Conservation (phyloP, 1,140 invertebrate genomes). For the Latrodectus geometricus region DNA sequence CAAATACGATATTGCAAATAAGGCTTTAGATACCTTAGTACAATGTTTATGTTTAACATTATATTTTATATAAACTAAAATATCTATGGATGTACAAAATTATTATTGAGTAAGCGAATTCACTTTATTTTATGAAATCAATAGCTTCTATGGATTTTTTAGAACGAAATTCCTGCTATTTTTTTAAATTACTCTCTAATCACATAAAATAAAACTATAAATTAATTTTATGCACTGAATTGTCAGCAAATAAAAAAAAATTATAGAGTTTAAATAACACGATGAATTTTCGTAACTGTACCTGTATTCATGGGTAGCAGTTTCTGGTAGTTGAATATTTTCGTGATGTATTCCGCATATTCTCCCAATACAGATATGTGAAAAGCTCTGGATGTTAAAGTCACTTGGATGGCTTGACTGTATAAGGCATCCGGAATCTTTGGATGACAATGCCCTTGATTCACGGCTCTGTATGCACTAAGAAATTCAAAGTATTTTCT, state of each 20-base stretch:
- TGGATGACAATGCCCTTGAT: slow-evolving; percentile 98
- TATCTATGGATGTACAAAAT: no score
- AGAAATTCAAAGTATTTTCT: slow-evolving; percentile 95
- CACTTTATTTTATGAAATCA: no score
- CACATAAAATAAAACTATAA: no score
- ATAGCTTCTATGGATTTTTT: no score
- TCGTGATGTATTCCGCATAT: slow-evolving; percentile 93
- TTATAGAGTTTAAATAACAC: neutral
- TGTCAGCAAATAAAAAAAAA: neutral
- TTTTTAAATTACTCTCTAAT: neutral
- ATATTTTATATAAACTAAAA: no score
- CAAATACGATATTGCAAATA: no score
- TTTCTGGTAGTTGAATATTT: slow-evolving; percentile 93
- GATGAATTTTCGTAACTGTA: neutral
- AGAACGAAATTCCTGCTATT: neutral
- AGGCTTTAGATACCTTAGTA: no score
- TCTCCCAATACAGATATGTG: slow-evolving; percentile 92
- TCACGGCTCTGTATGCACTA: slow-evolving; percentile 96
- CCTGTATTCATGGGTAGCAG: slow-evolving; percentile 66
- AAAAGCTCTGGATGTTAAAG: slow-evolving; percentile 91
- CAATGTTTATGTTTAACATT: no score
- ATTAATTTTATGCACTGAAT: no score
- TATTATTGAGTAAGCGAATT: no score
- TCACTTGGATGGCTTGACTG: slow-evolving; percentile 79
- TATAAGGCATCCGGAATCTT: slow-evolving; percentile 86